Conservation (phyloP, 2,113 vertebrate genomes). For the Centropus unirufus region DNA sequence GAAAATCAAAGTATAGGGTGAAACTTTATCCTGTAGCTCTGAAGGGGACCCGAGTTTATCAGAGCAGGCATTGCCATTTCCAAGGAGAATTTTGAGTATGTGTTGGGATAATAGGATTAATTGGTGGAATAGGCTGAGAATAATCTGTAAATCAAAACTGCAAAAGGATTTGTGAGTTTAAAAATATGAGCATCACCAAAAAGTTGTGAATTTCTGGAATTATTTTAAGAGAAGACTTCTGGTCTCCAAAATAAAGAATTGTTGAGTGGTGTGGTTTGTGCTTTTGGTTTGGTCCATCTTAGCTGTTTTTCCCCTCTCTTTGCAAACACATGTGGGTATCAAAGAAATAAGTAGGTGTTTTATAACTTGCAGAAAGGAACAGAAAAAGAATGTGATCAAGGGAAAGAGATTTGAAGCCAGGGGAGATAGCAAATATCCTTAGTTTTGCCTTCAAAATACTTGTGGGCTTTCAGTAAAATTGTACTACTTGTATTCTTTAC, state of each 20-base stretch:
- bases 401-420: not conserved
- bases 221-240: not conserved
- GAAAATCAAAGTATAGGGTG: not conserved
- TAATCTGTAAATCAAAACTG: not conserved
- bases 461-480: not conserved
- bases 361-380: not conserved
- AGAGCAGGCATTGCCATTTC: not conserved
- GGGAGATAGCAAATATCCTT: not conserved
- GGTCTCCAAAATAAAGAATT: not conserved
- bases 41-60: not conserved
- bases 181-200: not conserved
- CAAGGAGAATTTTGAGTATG: not conserved
- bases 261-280: not conserved
- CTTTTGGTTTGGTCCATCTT: not conserved
- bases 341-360: not conserved
- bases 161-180: not conserved
- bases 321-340: not conserved
- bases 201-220: not conserved
- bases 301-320: not conserved
- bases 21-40: not conserved
- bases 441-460: not conserved
- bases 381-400: not conserved
- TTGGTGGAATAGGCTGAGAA: not conserved
- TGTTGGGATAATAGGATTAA: not conserved
- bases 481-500: not conserved